Percentiles rank a stretch among this genome's conserved stretches.
phyloP scores from a whole-genome alignment of 2,797 vertebrate genomes.

The Phalanger gymnotis region DNA sequence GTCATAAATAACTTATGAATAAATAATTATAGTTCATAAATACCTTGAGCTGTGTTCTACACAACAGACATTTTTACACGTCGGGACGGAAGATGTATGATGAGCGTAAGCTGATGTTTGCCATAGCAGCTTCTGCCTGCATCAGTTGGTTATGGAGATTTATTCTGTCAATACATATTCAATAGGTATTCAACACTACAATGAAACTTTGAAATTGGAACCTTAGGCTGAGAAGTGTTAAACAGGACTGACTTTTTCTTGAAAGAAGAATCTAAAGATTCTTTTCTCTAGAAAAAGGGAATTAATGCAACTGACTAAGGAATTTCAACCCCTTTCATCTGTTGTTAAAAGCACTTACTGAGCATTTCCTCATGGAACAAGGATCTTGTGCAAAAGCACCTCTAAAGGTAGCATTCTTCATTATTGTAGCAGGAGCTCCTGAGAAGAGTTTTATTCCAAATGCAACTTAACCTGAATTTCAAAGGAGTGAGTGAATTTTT shows the following conservation, averaged over 20 bases:
- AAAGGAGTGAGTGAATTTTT: rapidly evolving
- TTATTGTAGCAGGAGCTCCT: not conserved
- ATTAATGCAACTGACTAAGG: not conserved
- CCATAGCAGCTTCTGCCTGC: slow-evolving; percentile 41
- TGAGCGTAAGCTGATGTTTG: slow-evolving; percentile 65
- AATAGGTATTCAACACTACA: slow-evolving; percentile 67
- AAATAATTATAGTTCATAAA: slow-evolving; percentile 83
- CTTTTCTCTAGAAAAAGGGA: not conserved
- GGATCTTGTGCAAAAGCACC: not conserved
- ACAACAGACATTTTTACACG: slow-evolving; percentile 41
- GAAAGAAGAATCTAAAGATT: not conserved
- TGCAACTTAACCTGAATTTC: not conserved
- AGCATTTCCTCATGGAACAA: not conserved
- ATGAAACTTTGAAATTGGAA: slow-evolving; percentile 44
- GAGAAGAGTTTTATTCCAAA: not conserved
- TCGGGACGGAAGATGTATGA: slow-evolving; percentile 53
- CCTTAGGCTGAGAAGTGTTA: not conserved
- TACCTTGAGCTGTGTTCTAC: slow-evolving; percentile 67
- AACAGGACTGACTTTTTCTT: not conserved
- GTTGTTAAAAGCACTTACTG: not conserved
- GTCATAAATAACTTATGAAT: slow-evolving; percentile 84
- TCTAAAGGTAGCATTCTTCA: not conserved
- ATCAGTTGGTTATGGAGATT: slow-evolving; percentile 44
- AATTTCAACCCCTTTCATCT: not conserved
- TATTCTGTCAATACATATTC: not conserved